Percentiles rank a stretch among this genome's conserved stretches.
Conservation (phyloP, 2,888 invertebrate species). For the Prosopocoilus inquinatus region DNA sequence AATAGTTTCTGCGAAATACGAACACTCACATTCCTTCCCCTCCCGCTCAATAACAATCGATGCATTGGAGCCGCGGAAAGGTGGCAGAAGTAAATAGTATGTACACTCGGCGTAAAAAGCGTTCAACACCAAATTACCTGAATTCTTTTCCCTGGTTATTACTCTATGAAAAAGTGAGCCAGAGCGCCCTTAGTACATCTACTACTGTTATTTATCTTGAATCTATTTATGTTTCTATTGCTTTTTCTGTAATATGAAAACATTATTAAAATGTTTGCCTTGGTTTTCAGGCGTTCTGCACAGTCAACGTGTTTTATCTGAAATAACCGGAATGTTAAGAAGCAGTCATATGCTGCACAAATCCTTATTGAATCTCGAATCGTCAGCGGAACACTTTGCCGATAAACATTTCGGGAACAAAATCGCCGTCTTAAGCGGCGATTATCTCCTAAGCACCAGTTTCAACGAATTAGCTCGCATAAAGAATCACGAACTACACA, state of each 20-base stretch:
- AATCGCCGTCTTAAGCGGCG: constrained; percentile 84
- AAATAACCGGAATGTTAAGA: constrained; percentile 93
- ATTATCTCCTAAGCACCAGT: constrained; percentile 87
- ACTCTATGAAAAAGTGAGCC: too few species aligned
- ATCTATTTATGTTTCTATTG: too few species aligned
- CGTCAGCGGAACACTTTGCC: constrained; percentile 52
- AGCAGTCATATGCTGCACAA: constrained; percentile 84
- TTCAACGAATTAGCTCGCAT: constrained; percentile 81
- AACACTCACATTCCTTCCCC: too few species aligned
- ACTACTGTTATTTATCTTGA: too few species aligned
- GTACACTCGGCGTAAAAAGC: too few species aligned
- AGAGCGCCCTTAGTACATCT: too few species aligned
- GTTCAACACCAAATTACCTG: too few species aligned
- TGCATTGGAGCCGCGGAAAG: too few species aligned
- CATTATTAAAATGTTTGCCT: constrained; percentile 62
- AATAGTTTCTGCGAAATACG: too few species aligned
- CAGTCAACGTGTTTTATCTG: constrained; percentile 84
- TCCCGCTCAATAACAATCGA: too few species aligned
- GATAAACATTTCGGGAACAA: constrained; percentile 94
- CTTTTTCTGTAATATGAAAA: constrained; percentile 70
- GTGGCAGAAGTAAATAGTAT: too few species aligned
- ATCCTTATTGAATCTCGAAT: constrained; percentile 75
- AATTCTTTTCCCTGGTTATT: too few species aligned
- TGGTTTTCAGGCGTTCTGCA: constrained; percentile 70
- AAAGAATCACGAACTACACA: constrained; percentile 75